Conservation (phyloP, 2,797 vertebrate species). For the Anniella stebbinsi region DNA sequence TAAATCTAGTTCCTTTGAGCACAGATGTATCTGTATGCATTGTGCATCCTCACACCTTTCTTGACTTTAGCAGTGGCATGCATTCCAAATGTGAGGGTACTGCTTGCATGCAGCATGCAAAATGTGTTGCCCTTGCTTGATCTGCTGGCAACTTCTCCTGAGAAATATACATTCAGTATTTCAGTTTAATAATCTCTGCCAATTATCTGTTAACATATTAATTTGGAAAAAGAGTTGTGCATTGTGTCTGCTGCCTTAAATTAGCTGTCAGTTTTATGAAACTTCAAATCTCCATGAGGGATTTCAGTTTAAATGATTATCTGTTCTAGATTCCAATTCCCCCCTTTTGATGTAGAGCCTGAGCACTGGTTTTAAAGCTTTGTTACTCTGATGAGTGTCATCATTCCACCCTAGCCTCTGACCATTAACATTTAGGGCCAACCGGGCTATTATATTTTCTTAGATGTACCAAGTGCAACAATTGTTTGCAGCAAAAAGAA, state of each 20-base stretch:
- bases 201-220: constrained; percentile 34
- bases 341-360: neutral
- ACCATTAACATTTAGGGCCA: neutral
- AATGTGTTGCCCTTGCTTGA: neutral
- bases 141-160: constrained; percentile 9
- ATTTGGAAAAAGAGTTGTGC: neutral
- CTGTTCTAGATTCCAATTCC: neutral
- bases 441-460: neutral
- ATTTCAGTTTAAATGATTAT: constrained; percentile 11
- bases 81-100: neutral
- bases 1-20: constrained; percentile 40
- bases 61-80: neutral
- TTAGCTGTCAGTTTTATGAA: neutral
- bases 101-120: neutral
- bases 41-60: neutral
- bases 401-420: neutral
- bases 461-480: neutral
- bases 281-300: neutral
- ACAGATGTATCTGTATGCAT: neutral
- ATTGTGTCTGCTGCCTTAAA: constrained; percentile 10
- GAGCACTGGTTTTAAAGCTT: neutral
- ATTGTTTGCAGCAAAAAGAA: neutral
- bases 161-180: neutral
- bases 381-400: neutral
- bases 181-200: constrained; percentile 12